A percentile compares a stretch with the other conserved stretches of the same genome.
Evolutionary conservation across 2,113 vertebrate genomes (phyloP).

Genomic region (Ceratotherium simum): DNA sequence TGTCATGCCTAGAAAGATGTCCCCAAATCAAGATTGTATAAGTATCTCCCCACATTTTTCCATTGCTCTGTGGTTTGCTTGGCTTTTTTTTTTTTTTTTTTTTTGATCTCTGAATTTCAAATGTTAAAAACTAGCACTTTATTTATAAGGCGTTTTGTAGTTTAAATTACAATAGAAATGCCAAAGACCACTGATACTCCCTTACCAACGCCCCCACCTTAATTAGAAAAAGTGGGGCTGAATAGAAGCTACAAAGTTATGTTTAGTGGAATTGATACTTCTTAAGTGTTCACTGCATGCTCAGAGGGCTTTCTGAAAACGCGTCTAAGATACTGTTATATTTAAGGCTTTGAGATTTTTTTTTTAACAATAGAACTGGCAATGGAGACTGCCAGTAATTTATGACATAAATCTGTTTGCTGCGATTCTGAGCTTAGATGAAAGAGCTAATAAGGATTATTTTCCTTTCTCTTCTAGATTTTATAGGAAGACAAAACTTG

Average conservation of each 20-base stretch:
- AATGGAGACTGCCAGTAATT: background rate
- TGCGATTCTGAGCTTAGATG: background rate
- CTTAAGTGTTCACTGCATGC: too few species aligned
- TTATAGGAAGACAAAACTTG: constrained; percentile 98
- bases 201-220: background rate
- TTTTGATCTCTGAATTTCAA: background rate
- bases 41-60: background rate
- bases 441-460: background rate
- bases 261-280: background rate
- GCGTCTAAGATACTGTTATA: background rate
- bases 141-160: background rate
- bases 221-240: background rate
- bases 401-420: background rate
- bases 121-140: constrained; percentile 13
- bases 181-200: background rate
- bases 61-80: background rate
- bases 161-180: background rate
- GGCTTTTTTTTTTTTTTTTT: background rate
- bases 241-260: background rate
- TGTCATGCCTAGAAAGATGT: background rate
- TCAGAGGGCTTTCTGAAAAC: background rate
- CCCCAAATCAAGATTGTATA: background rate
- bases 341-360: background rate
- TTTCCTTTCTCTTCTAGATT: constrained; percentile 88
- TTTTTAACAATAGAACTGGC: background rate